Evolutionary conservation across 2,797 vertebrate genomes (phyloP).

Genomic region (Threskiornis aethiopicus): DNA sequence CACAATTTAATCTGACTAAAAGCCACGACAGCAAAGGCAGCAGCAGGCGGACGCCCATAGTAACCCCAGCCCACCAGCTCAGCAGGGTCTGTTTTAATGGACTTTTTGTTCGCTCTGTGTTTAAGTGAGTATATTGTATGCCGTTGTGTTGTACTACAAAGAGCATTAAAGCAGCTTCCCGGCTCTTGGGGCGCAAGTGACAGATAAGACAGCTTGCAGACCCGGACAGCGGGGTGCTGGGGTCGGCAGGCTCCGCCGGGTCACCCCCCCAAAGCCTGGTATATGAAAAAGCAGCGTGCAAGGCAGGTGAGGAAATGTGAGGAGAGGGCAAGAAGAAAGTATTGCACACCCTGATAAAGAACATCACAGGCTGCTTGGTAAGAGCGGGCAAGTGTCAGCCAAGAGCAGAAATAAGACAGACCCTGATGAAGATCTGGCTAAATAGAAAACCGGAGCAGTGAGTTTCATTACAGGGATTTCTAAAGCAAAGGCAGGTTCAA

Average conservation of each 20-base stretch:
- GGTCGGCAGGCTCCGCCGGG: not conserved
- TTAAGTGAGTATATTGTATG: not conserved
- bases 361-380: not conserved
- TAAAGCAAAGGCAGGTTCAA: not conserved
- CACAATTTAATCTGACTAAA: conserved; percentile 36
- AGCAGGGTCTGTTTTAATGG: conserved; percentile 10
- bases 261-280: not conserved
- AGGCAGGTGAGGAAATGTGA: not conserved
- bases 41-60: not conserved
- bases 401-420: not conserved
- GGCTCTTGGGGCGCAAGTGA: not conserved
- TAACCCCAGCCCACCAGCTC: conserved; percentile 5
- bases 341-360: not conserved
- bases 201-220: not conserved
- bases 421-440: not conserved
- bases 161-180: not conserved
- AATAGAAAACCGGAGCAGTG: not conserved
- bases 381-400: not conserved
- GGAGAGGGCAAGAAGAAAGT: not conserved
- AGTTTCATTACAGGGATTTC: not conserved
- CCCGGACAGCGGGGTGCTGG: not conserved
- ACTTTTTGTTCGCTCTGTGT: not conserved
- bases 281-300: fast-evolving
- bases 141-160: not conserved
- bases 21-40: not conserved